phyloP scores from a whole-genome alignment of 2,888 invertebrate species.

The Trissolcus brochymenae region DNA sequence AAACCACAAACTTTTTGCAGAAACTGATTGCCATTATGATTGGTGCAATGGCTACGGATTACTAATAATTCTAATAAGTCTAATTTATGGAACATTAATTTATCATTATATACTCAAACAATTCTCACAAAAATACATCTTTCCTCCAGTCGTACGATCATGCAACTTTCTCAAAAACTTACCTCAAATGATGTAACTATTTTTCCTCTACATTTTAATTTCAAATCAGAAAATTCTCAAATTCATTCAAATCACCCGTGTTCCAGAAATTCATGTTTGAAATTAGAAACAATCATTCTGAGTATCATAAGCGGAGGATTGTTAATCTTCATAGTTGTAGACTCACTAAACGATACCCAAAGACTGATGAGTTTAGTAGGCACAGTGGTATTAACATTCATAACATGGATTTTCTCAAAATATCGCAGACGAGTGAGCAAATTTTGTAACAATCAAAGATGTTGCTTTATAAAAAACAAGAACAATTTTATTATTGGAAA shows the following conservation, averaged over 20 bases:
- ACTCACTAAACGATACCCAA: constrained; percentile 78
- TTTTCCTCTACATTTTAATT: background rate
- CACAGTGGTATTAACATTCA: constrained; percentile 80
- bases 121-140: constrained; percentile 1
- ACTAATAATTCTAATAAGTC: constrained; percentile 10
- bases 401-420: constrained; percentile 82
- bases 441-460: too few species aligned
- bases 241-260: background rate
- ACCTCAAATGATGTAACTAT: background rate
- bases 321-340: constrained; percentile 81
- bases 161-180: background rate
- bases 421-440: constrained; percentile 78
- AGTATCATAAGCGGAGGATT: constrained; percentile 75
- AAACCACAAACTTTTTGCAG: constrained; percentile 8
- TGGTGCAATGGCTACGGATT: constrained; percentile 33
- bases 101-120: constrained; percentile 20
- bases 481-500: too few species aligned
- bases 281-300: constrained; percentile 70
- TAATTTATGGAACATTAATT: constrained; percentile 14
- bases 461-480: too few species aligned
- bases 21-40: background rate
- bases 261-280: constrained; percentile 82
- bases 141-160: background rate
- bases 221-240: background rate
- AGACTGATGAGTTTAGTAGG: constrained; percentile 85